Conservation (phyloP, 35 echinoderm and acorn worm genomes). For the Heliocidaris tuberculata region DNA sequence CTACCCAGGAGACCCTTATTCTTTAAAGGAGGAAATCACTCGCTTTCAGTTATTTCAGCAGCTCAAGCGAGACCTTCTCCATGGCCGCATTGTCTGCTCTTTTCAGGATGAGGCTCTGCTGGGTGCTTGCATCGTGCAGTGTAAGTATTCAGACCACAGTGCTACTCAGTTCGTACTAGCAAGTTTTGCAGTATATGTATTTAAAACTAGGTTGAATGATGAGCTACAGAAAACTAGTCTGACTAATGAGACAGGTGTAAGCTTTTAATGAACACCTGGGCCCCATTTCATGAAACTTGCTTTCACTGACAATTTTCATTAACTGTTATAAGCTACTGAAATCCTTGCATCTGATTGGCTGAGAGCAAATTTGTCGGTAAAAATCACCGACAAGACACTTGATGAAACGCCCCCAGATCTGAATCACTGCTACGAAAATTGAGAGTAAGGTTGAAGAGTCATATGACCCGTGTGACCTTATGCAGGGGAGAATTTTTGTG, state of each 20-base stretch:
- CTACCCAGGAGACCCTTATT: conserved; percentile 71
- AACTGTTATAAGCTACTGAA: too few species aligned
- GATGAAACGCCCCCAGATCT: not conserved
- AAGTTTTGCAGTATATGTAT: too few species aligned
- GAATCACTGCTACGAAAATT: not conserved
- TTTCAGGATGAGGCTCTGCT: conserved; percentile 79
- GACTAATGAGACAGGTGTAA: not conserved
- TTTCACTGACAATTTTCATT: too few species aligned
- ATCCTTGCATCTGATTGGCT: too few species aligned
- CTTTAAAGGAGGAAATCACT: conserved; percentile 84
- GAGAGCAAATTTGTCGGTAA: too few species aligned
- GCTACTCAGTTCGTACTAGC: too few species aligned
- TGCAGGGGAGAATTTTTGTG: not conserved
- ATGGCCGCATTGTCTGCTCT: conserved; percentile 75
- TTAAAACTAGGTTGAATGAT: not conserved
- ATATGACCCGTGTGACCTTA: too few species aligned
- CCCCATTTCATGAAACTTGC: too few species aligned
- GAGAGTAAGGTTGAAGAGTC: too few species aligned
- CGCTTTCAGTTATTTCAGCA: conserved; percentile 85
- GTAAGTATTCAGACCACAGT: conserved; percentile 50
- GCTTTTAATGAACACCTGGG: not conserved
- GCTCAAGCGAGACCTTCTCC: conserved; percentile 79
- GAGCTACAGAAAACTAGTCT: not conserved
- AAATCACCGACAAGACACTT: too few species aligned
- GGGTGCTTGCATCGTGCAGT: conserved; percentile 89